Percentiles rank a stretch among this genome's conserved stretches.
Evolutionary conservation across 2,797 vertebrate genomes (phyloP).

Genomic region (Choloepus didactylus): DNA sequence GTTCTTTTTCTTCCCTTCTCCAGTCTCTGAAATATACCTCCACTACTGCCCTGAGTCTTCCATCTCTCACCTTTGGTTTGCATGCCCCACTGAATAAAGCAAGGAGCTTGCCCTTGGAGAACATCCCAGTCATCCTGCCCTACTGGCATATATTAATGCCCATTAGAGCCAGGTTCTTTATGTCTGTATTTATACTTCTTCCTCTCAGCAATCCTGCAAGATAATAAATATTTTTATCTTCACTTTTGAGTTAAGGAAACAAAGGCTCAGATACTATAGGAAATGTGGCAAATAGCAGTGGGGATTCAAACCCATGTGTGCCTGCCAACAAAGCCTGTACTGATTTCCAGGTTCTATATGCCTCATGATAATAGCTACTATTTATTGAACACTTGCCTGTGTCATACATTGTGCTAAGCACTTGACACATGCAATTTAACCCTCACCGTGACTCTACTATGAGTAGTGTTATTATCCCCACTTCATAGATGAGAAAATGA

Average conservation of each 20-base stretch:
- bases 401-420: not conserved
- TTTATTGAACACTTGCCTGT: not conserved
- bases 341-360: not conserved
- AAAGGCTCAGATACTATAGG: not conserved
- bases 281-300: not conserved
- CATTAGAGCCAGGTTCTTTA: not conserved
- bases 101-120: not conserved
- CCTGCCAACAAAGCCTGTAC: not conserved
- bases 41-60: not conserved
- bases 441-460: not conserved
- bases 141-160: not conserved
- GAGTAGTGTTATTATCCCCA: not conserved
- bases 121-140: not conserved
- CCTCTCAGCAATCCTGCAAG: not conserved
- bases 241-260: not conserved
- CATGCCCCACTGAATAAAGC: not conserved
- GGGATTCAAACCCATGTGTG: not conserved
- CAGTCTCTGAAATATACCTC: not conserved
- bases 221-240: not conserved
- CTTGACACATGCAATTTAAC: not conserved
- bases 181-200: not conserved
- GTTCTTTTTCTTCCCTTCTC: not conserved
- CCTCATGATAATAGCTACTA: not conserved
- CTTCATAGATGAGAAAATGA: conserved; percentile 7
- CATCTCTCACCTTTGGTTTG: not conserved